Base-by-base conservation (phyloP, 2,888 invertebrate genomes). In the Drosophila crucigera region DNA sequence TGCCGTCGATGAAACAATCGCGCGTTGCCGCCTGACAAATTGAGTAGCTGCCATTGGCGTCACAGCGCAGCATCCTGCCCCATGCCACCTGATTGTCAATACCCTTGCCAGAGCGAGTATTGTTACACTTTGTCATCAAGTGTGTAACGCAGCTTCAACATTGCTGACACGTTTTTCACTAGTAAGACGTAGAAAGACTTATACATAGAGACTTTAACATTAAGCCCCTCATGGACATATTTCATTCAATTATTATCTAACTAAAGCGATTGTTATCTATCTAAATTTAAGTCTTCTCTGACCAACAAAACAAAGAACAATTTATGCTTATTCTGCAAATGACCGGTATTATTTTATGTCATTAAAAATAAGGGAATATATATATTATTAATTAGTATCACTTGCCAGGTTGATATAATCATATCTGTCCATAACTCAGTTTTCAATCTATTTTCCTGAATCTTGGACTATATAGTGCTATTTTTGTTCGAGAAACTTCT, bases 21-120 rank as follows among this genome's bases (percentile, higher is more conserved):
- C 14, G 37, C 31, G 25, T 54, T 59, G 52, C 58, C n/a, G 55
- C 47, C 77, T 73, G 87, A 83, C 80, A 84, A 86, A 84, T 84
- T 83, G 72, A 47, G 25, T 52, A 64, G 62, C 54, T 54, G 68
- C 52, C 58, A 67, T 70, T 60, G 30, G 39, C 60, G 59, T 55
- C 58, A 52, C 52, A 28, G 33, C 22, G 55, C 53, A 30, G 68
- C 77, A 77, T 76, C 78, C 84, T 85, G 82, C 59, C 56, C 47
- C 37, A 61, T 55, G 61, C 67, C 53, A 54, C n/a, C 19, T 19
- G 39, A 22, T 28, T 31, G 41, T 14, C 10, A 7, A 25, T 37
- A 39, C 22, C 25, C 61, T 52, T 19, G 14, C n/a, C 28, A 14
- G 28, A 4, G 10, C 16, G 22, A 7, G 49, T 67, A 22, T 56